phyloP scores from a whole-genome alignment of 2,888 invertebrate species.

The Phaonia tiefii region DNA sequence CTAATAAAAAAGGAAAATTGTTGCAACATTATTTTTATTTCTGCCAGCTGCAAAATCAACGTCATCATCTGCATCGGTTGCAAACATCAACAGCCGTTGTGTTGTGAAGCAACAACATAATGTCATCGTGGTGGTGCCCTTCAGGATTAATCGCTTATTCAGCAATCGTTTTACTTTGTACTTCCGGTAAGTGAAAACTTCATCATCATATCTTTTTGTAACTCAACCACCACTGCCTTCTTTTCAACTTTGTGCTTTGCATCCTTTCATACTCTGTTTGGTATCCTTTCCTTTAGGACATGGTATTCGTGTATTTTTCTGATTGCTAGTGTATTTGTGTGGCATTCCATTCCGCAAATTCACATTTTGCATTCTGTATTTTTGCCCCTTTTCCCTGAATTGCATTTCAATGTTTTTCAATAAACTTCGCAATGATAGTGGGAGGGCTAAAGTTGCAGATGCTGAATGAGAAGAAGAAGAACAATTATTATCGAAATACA shows the following conservation, averaged over 20 bases:
- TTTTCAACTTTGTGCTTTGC: background rate
- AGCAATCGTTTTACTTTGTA: slow-evolving; percentile 80
- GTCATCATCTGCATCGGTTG: slow-evolving; percentile 46
- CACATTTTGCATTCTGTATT: slow-evolving; percentile 34
- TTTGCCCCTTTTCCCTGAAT: slow-evolving; percentile 57
- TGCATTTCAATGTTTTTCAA: slow-evolving; percentile 64
- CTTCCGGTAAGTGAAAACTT: slow-evolving; percentile 79
- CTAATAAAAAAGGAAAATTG: slow-evolving; percentile 4
- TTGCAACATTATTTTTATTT: slow-evolving; percentile 42
- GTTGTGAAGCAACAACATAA: slow-evolving; percentile 55
- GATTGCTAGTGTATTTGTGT: background rate
- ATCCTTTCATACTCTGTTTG: background rate
- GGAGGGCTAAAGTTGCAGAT: background rate
- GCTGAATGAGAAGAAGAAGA: slow-evolving; percentile 17
- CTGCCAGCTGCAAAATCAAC: slow-evolving; percentile 32
- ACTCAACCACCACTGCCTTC: background rate
- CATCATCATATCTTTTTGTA: slow-evolving; percentile 23
- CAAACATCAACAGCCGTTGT: slow-evolving; percentile 31
- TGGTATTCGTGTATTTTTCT: background rate
- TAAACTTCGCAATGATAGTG: slow-evolving; percentile 47
- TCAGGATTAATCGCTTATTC: slow-evolving; percentile 80
- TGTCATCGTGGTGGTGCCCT: slow-evolving; percentile 71
- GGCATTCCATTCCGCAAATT: slow-evolving; percentile 7
- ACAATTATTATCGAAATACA: slow-evolving; percentile 24
- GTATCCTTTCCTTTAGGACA: background rate